Base-by-base conservation (phyloP, 1,140 invertebrate genomes). In the Pseudomyrmex concolor region DNA sequence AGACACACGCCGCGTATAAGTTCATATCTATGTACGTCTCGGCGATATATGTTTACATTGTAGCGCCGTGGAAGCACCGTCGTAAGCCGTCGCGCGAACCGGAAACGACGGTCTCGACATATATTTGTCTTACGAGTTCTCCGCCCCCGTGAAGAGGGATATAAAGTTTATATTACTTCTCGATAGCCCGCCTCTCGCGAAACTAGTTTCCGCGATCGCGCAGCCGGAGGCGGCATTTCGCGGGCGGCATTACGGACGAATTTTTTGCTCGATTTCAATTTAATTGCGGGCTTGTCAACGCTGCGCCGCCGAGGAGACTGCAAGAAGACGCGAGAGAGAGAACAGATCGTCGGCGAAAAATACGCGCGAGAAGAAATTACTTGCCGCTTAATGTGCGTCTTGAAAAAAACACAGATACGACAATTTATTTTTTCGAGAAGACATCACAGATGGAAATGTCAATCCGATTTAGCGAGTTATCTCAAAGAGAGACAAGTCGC, bases 71-170 rank as follows among this genome's bases (percentile, higher is more conserved):
- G 4, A 67, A 45, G 48, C 62, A 19, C 55, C 43, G 43, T 85
- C 51, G 43, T 60, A 54, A 74, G 68, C 22, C 76, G 70, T 67
- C 60, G 60, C 66, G 51, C 68, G 83, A 81, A 64, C 76, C 51
- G 73, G 63, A 84, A 77, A 72, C 60, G 68, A 82, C 81, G 59
- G 63, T 85, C 66, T 70, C 63, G 67, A 84, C 86, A 70, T 84
- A 84, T 86, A 84, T 87, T 78, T 86, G 83, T 83, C 86, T 84
- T 87, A 87, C 86, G 85, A 87, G 57, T 77, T 82, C 55, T 54
- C 62, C 43, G 72, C 51, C 22, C 73, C 54, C 43, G 76, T 86
- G 81, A 84, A 87, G 72, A 64, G 67, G 73, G 45, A 70, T 83
- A 87, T 86, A 86, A 87, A 87, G 68, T 63, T 57, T 83, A 83